Base-by-base conservation (phyloP, 2,113 vertebrate species). In the Copsychus sechellarum region DNA sequence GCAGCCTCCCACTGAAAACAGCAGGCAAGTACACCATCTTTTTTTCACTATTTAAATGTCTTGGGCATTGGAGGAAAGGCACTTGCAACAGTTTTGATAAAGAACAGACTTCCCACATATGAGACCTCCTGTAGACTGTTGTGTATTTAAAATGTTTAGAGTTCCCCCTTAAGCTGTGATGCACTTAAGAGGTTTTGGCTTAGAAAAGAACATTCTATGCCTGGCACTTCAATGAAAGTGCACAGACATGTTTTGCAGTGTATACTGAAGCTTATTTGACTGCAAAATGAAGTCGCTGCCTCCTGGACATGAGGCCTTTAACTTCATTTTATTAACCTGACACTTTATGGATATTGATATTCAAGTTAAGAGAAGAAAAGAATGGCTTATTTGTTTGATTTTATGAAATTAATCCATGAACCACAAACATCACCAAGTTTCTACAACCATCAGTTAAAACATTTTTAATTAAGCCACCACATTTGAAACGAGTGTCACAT, bases 401-500 rank as follows among this genome's bases (percentile, higher is more conserved):
- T 86, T 65, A 36, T 22, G 2, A 81, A 82, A 65, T 38, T 29
- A 88, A 92, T 40, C 38, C 1, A 14, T 8, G 17, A 79, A 88
- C 57, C 36, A 82, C 69, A 93, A 95, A 91, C 23, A 82, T 5
- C 40, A 82, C 47, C n/a, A 79, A 38, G 50, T 51, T 66, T 72
- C 81, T 86, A 92, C 42, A 88, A 51, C 12, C 0, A 0, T 62
- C 51, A 67, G 77, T 96, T 94, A 71, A 81, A 96, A 90, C 45
- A 65, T 42, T 80, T 97, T 96, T 96, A 96, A 96, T 96, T 56
- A 95, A 92, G 65, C 25, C 76, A 74, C 82, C 82, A 90, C 54
- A 78, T 86, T 90, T 80, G 74, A 90, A 94, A 95, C 48, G 6
- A 95, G 18, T 70, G 53, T 57, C 80, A 78, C 48, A 61, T 84